Percentiles rank a stretch among this genome's conserved stretches.
Conservation (phyloP, 2,113 vertebrate species). For the Pluvialis apricaria region DNA sequence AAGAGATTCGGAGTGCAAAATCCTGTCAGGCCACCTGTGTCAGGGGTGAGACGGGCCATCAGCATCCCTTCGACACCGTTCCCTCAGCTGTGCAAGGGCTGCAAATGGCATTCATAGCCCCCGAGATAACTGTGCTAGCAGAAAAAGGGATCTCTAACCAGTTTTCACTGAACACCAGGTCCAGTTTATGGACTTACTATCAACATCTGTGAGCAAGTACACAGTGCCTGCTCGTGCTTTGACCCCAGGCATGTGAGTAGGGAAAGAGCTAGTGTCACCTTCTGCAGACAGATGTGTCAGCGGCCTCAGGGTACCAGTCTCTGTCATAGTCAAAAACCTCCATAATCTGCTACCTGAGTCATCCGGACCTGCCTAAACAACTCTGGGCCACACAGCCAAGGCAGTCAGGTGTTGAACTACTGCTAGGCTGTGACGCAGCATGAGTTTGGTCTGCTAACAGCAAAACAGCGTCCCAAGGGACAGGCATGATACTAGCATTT, state of each 20-base stretch:
- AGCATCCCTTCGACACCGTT: too few relatives aligned
- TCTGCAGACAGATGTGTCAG: not conserved
- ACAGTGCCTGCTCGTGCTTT: not conserved
- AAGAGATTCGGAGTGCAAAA: too few relatives aligned
- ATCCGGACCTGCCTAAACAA: not conserved
- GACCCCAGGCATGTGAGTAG: not conserved
- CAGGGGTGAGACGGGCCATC: too few relatives aligned
- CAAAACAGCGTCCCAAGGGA: not conserved
- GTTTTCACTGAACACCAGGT: too few relatives aligned
- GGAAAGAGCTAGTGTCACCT: not conserved
- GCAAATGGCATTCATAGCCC: too few relatives aligned
- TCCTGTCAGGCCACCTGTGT: too few relatives aligned
- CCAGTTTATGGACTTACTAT: too few relatives aligned
- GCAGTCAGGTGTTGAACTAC: not conserved
- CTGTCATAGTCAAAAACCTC: not conserved
- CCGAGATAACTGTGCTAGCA: too few relatives aligned
- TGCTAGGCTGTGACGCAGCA: accelerated
- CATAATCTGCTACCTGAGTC: not conserved
- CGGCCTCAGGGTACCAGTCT: not conserved
- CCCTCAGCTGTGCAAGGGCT: too few relatives aligned
- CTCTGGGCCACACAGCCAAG: not conserved
- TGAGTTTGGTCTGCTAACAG: not conserved
- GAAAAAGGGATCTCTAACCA: too few relatives aligned
- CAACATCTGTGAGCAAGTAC: not conserved
- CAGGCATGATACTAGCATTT: not conserved